Base-by-base conservation (phyloP, 1,140 invertebrate species). In the Oppia nitens region DNA sequence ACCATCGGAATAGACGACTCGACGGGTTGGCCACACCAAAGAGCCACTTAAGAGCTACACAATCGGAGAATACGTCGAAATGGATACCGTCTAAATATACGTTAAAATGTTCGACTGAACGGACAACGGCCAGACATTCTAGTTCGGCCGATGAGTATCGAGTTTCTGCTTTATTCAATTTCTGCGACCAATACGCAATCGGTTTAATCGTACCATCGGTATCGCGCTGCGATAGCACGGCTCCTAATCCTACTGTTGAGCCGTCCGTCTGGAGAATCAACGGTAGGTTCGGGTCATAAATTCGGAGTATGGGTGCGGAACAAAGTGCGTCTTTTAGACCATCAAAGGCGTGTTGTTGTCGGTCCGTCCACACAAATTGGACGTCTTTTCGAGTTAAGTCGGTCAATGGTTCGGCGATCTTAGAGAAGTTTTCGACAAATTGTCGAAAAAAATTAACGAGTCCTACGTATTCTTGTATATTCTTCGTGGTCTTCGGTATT, bases 241-340 rank as follows among this genome's bases (percentile, higher is more conserved):
- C 57, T 57, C 4, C 64, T 62, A 4, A 66, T n/a, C 52, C 64
- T 12, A 1, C 40, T 20, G 53, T 53, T 23, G 58, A 64, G 12
- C 62, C 65, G 47, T 64, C 60, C 17, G 55, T 58, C 14, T 48
- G 32, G 6, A 66, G 24, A 29, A 17, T 49, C 12, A 62, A 23
- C 40, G 49, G 59, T 14, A 40, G 24, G 3, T 55, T 47, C 14
- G 57, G 28, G 1, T 62, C 49, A 40, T 51, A 62, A 17, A 62
- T 54, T 14, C 24, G 21, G 12, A 66, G 40, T 17, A 74, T 53
- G 14, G 49, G 63, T 27, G 59, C 20, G 61, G 74, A 74, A 59
- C 66, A 70, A 6, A 59, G 21, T 55, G 50, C 27, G 1, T 28
- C 53, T 48, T 62, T 60, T 6, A 55, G 27, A 3, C 17, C 17